A percentile compares a stretch with the other conserved stretches of the same genome.
phyloP scores from a whole-genome alignment of 2,888 invertebrate species.

The Tiliacea citrago region DNA sequence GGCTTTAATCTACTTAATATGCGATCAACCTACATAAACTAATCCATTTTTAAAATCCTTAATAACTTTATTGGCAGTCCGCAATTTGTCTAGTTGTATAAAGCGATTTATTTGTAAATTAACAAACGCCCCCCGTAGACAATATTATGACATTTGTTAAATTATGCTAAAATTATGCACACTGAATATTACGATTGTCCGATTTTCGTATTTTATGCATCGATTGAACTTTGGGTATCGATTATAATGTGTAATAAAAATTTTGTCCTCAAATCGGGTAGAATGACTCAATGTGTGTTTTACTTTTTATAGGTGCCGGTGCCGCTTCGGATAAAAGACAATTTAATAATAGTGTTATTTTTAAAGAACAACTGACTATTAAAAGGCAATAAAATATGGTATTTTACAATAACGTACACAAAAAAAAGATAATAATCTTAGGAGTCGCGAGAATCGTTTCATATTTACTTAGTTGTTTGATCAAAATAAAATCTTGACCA shows the following conservation, averaged over 20 bases:
- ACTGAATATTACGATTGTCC: slow-evolving; percentile 61
- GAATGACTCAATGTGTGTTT: slow-evolving; percentile 46
- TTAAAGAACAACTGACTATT: slow-evolving; percentile 40
- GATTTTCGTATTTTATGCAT: slow-evolving; percentile 68
- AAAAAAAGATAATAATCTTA: slow-evolving; percentile 18
- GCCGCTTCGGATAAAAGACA: slow-evolving; percentile 44
- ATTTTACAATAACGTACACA: neutral
- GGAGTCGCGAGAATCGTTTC: slow-evolving; percentile 18
- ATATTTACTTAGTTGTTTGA: neutral
- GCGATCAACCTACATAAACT: slow-evolving; percentile 48
- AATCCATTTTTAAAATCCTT: slow-evolving; percentile 39
- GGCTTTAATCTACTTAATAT: slow-evolving; percentile 42
- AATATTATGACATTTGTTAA: slow-evolving; percentile 71
- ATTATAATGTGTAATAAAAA: slow-evolving; percentile 58
- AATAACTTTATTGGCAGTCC: slow-evolving; percentile 50
- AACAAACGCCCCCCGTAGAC: slow-evolving; percentile 63
- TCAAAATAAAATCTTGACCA: slow-evolving; percentile 22
- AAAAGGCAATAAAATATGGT: slow-evolving; percentile 51
- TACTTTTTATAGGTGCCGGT: slow-evolving; percentile 44
- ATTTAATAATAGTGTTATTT: slow-evolving; percentile 29
- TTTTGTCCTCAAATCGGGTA: slow-evolving; percentile 41
- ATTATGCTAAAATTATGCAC: slow-evolving; percentile 72
- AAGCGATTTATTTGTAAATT: slow-evolving; percentile 50
- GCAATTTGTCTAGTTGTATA: slow-evolving; percentile 48
- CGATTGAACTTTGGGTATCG: slow-evolving; percentile 59